These are phyloP conservation scores for Chloroceryle aenea DNA, from an alignment of 2,113 vertebrate species.

Conservation along the genomic window DNA sequence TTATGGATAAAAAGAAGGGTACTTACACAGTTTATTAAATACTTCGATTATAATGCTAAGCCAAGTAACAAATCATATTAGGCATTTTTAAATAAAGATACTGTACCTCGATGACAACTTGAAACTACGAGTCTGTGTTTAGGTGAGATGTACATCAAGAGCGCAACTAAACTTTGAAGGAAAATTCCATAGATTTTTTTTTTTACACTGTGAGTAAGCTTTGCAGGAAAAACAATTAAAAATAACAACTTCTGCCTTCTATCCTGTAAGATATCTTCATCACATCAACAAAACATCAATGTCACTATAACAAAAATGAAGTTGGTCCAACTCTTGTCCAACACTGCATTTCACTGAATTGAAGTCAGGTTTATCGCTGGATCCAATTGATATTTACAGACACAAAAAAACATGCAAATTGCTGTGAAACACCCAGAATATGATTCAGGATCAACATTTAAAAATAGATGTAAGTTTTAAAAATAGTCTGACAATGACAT, in stretches of 20 bases:
- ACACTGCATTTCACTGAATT: neutral
- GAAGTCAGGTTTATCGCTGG: neutral
- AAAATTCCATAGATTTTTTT: neutral
- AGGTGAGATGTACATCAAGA: neutral
- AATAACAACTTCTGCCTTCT: neutral
- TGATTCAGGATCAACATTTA: neutral
- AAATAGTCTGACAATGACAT: neutral
- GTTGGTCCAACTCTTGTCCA: neutral
- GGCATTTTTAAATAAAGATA: slow-evolving; percentile 4
- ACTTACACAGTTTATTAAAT: slow-evolving; percentile 13
- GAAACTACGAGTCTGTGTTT: neutral
- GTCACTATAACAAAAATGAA: neutral
- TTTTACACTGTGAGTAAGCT: neutral
- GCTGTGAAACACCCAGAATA: neutral
- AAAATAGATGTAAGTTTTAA: neutral
- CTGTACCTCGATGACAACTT: neutral
- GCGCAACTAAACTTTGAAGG: neutral
- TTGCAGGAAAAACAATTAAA: neutral
- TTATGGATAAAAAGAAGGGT: neutral
- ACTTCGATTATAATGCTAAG: neutral
- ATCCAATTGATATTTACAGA: neutral
- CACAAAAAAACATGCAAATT: neutral
- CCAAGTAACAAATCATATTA: neutral
- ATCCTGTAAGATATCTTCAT: neutral
- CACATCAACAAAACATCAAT: neutral